Base-by-base conservation (phyloP, 64 coral and sea anemone genomes). In the Astreopora myriophthalma region DNA sequence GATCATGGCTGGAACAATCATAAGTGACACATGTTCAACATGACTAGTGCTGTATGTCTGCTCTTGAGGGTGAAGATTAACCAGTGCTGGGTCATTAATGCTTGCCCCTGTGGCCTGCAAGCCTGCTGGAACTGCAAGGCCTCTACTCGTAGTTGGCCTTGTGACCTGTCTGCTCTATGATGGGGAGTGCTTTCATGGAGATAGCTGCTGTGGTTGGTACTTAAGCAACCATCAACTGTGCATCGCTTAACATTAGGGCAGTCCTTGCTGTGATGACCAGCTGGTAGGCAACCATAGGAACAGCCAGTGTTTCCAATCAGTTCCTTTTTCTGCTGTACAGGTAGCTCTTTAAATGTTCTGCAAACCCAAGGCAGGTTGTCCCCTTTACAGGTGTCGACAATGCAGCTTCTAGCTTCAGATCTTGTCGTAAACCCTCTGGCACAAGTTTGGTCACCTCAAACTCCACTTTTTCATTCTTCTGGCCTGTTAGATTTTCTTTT, bases 301-400 rank as follows among this genome's bases (percentile, higher is more conserved):
- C n/a, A n/a, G n/a, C n/a, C n/a, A n/a, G n/a, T n/a, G n/a, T n/a
- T n/a, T n/a, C n/a, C n/a, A n/a, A n/a, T n/a, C n/a, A n/a, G n/a
- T n/a, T n/a, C n/a, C n/a, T n/a, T n/a, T n/a, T n/a, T n/a, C n/a
- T n/a, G n/a, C n/a, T n/a, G n/a, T n/a, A n/a, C n/a, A n/a, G n/a
- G n/a, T n/a, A 91, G 48, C 39, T 79, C 66, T 69, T 91, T 72
- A 35, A 80, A 91, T 34, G 25, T 17, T 34, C 51, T 63, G 17
- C 75, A 82, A 13, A 69, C 38, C 87, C 74, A 79, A 29, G 73
- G 73, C n/a, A 57, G 88, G 37, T 90, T 73, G 34, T 76, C 49
- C 26, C 79, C 27, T 79, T 26, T 77, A 29, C 74, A 79, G 8
- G 75, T 71, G 20, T 51, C 6, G 17, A 91, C 77, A 11, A 91